These are phyloP conservation scores for Chrysolina americana DNA, from an alignment of 2,888 invertebrate genomes.

Conservation along the genomic window DNA sequence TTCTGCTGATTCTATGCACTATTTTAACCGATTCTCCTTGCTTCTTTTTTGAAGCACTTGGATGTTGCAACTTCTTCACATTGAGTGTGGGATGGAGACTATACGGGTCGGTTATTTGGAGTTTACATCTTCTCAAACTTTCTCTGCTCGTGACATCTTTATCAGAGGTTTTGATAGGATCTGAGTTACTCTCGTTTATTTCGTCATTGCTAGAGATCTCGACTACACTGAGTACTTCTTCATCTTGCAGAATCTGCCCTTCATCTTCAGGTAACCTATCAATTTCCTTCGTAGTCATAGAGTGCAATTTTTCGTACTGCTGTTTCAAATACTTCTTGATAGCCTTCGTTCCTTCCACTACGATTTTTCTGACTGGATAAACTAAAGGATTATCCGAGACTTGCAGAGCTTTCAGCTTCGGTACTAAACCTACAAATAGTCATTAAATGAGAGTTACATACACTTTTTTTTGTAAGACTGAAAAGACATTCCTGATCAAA, in stretches of 20 bases:
- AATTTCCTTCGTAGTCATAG: not conserved
- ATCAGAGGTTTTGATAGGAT: not conserved
- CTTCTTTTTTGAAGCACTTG: constrained; percentile 28
- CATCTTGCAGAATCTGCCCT: constrained; percentile 12
- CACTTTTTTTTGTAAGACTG: no score
- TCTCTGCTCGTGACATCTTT: not conserved
- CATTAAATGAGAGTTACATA: no score
- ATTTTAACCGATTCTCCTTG: constrained; percentile 54
- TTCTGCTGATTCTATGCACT: constrained; percentile 60
- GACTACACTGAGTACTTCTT: constrained; percentile 21
- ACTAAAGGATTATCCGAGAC: constrained; percentile 75
- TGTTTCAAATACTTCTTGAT: constrained; percentile 62
- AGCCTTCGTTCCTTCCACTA: constrained; percentile 71
- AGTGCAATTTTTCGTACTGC: constrained; percentile 56
- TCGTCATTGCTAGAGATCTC: constrained; percentile 31
- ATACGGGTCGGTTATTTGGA: constrained; percentile 25
- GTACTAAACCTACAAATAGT: constrained; percentile 70
- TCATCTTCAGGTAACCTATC: constrained; percentile 20
- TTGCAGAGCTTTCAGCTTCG: constrained; percentile 76
- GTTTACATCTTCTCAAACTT: not conserved
- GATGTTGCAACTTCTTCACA: constrained; percentile 50
- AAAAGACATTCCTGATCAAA: no score
- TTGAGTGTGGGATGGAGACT: constrained; percentile 45
- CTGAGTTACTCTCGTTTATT: not conserved
- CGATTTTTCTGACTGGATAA: constrained; percentile 73